Evolutionary conservation across 2,888 invertebrate genomes (phyloP), one percentile per base, ranked within the genome.

Genomic region (Heteropelma amictum): DNA sequence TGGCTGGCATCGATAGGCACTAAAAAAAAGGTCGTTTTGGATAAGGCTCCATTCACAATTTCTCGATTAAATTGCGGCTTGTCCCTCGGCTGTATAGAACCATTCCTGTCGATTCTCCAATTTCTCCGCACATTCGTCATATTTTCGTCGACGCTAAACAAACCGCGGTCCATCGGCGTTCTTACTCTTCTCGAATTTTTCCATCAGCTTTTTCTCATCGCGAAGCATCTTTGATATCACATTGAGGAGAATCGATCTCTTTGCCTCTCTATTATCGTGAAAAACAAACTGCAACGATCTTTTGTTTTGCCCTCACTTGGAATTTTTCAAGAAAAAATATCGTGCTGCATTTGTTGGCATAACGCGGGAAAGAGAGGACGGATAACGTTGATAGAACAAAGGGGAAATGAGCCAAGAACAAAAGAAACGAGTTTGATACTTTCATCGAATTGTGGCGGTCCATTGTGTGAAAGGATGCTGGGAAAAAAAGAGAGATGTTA

Each of bases 381-480:
- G 70, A 65, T 51, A 56, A 49, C 56, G 35, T 51, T 38, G n/a
- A 63, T 67, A 63, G 56, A 56, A 47, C 12, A 38, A 63, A 58
- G 33, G 33, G 49, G 38, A 47, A 60, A 40, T 19, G 38, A 17
- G 38, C n/a, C 6, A 51, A 45, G 33, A 42, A 45, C 28, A 49
- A 35, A 61, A 21, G 19, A 56, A 47, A 58, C 5, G 19, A 51
- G 40, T 58, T 12, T 6, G 67, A 58, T 68, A 53, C 63, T 71
- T 76, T 63, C 42, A 49, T 49, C 26, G 49, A 56, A 72, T 61
- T n/a, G n/a, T n/a, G 33, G 38, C 47, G 56, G 45, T 58, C 56
- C 71, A 51, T 71, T 71, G 75, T 71, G 45, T 63, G 14, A 58
- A n/a, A 42, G 6, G n/a, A 67, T 51, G 21, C 23, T 35, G 23